These are phyloP conservation scores for Emys orbicularis DNA, from an alignment of 2,797 vertebrate species.

Conservation along the genomic window DNA sequence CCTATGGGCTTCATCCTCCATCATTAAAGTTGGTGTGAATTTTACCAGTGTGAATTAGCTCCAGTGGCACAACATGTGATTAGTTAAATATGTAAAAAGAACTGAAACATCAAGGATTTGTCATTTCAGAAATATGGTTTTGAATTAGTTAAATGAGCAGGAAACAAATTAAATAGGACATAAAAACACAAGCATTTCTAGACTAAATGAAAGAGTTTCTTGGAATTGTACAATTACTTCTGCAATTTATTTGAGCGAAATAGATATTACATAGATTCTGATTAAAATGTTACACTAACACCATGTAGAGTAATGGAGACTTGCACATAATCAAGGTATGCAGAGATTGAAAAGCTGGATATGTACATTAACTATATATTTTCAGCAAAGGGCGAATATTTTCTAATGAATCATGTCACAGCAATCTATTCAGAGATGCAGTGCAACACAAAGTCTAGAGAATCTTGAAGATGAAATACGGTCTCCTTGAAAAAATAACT, in stretches of 20 bases:
- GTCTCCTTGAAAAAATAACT: neutral
- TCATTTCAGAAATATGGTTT: neutral
- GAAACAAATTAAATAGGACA: neutral
- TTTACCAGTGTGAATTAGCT: neutral
- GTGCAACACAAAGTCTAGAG: neutral
- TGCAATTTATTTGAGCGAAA: neutral
- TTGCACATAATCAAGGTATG: neutral
- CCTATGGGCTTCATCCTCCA: neutral
- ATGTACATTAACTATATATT: neutral
- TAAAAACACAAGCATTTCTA: neutral
- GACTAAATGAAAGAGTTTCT: neutral
- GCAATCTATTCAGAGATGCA: neutral
- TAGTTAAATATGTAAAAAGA: neutral
- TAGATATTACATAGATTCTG: neutral
- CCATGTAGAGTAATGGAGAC: neutral
- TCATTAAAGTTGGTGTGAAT: neutral
- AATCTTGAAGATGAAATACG: neutral
- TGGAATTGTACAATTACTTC: neutral
- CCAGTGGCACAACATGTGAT: neutral
- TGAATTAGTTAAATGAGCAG: neutral
- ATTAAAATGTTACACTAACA: neutral
- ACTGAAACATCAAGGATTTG: neutral
- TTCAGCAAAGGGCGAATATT: fast-evolving
- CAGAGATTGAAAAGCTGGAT: neutral
- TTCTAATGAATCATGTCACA: neutral